Base-by-base conservation (phyloP, 2,113 vertebrate species). In the Anoura caudifer region DNA sequence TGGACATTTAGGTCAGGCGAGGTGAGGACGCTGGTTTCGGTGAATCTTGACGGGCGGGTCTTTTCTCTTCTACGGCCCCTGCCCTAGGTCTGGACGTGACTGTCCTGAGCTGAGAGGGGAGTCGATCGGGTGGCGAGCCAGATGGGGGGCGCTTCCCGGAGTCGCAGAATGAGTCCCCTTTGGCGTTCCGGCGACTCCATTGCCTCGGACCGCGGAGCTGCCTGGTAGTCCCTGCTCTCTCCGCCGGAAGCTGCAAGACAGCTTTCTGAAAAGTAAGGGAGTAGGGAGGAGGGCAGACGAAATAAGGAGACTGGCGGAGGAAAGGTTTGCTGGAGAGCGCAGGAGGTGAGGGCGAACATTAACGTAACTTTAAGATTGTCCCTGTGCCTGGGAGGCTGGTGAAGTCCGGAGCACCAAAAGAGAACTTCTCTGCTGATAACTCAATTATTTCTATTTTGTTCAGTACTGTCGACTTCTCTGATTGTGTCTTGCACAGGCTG, bases 1-100 rank as follows among this genome's bases (percentile, higher is more conserved):
- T 4, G 41, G 19, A 5, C 3, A 20, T 19, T 19, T 1, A 0
- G 1, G 2, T 28, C 6, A 22, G 14, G 10, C 0, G 16, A 63
- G 59, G 24, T 61, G 86, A 50, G 63, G 31, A 0, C 4, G 1
- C 10, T 1, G 1, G 0, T 38, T 9, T 5, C 19, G 4, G 70
- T 2, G 36, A 12, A 54, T 59, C 4, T 15, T 14, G 3, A 1
- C 31, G 4, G 33, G 19, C 12, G 3, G 33, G 4, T 31, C 11
- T 9, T 31, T 7, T 7, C n/a, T 69, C 26, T 67, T 19, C 54
- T 5, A 1, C 1, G 15, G 43, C 43, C 5, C 36, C 10, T 2
- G 24, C 26, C 17, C 11, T 26, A 3, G 1, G 9, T 13, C 13
- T 43, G 10, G 26, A 15, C 36, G 3, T 4, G 45, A 38, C 1